These are phyloP conservation scores for Rugalucina vietnamica DNA, from an alignment of 2,888 invertebrate species.

Conservation along the genomic window DNA sequence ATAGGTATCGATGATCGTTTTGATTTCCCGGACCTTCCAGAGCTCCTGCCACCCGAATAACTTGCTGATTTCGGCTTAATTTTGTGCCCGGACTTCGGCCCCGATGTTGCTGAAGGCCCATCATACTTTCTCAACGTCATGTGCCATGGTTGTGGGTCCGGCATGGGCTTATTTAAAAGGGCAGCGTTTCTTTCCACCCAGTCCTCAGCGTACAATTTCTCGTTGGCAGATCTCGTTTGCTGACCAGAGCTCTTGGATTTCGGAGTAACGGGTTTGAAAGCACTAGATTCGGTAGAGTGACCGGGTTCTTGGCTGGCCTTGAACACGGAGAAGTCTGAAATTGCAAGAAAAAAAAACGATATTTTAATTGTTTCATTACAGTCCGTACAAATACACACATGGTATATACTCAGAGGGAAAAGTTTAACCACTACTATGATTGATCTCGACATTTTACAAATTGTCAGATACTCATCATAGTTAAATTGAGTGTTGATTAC, in stretches of 20 bases:
- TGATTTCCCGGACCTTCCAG: neutral
- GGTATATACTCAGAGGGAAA: too few species aligned
- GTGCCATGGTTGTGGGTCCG: neutral
- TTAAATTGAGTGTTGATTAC: too few species aligned
- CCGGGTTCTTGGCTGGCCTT: too few species aligned
- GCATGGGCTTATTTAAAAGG: neutral
- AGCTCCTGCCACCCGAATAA: neutral
- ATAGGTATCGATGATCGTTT: neutral
- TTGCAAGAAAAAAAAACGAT: too few species aligned
- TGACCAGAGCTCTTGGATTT: neutral
- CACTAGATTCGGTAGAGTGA: too few species aligned
- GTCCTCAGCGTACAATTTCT: neutral
- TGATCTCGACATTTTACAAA: too few species aligned
- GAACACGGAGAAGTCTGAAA: too few species aligned
- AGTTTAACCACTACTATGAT: too few species aligned
- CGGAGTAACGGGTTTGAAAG: neutral
- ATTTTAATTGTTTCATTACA: too few species aligned
- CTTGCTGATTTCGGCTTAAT: neutral
- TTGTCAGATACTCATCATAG: too few species aligned
- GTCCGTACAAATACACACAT: too few species aligned
- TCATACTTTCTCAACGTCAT: neutral
- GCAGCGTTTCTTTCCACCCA: neutral
- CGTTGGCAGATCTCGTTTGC: neutral
- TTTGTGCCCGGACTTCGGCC: neutral
- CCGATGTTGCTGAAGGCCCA: neutral